These are phyloP conservation scores for Elymnias hypermnestra DNA, from an alignment of 1,140 invertebrate genomes.

Conservation along the genomic window DNA sequence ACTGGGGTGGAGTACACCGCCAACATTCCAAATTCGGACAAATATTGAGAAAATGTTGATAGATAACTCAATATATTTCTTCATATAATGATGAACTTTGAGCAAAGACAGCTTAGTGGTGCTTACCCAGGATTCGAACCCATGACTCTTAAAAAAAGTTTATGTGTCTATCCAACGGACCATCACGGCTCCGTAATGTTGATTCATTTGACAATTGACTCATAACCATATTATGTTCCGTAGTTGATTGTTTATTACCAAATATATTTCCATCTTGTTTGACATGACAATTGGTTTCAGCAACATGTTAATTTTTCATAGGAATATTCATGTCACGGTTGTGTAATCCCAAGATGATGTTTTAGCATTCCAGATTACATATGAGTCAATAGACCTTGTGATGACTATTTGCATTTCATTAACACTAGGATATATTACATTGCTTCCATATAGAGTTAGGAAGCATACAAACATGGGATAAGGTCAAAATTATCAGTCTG, in stretches of 20 bases:
- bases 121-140: no score
- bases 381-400: slow-evolving; percentile 20
- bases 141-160: no score
- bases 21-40: no score
- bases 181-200: slow-evolving; percentile 3
- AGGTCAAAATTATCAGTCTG: neutral
- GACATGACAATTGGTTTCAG: slow-evolving; percentile 21
- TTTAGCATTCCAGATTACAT: slow-evolving; percentile 20
- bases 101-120: no score
- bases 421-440: slow-evolving; percentile 2
- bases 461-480: slow-evolving; percentile 3
- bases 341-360: slow-evolving; percentile 21
- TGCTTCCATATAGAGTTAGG: neutral
- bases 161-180: no score
- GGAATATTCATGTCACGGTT: slow-evolving; percentile 26
- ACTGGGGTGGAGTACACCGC: no score
- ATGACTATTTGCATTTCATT: slow-evolving; percentile 16
- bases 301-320: neutral
- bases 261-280: slow-evolving; percentile 6
- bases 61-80: no score
- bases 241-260: neutral
- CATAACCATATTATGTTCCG: neutral
- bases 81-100: no score
- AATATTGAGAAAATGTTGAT: no score
- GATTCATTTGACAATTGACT: neutral